phyloP scores from a whole-genome alignment of 2,113 vertebrate species.

The Crotalus tigris region DNA sequence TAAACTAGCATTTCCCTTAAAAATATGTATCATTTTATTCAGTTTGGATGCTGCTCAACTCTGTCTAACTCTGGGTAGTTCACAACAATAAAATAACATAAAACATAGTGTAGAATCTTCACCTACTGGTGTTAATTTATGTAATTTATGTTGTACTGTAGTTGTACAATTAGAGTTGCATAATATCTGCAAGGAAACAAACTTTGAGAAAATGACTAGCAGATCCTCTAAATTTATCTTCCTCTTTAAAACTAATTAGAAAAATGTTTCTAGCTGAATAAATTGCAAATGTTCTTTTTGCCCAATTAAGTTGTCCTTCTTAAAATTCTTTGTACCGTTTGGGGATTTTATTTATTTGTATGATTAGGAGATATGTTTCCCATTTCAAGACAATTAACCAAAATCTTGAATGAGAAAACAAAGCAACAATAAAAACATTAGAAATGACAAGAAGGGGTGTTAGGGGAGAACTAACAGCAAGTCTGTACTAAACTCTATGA shows the following conservation, averaged over 20 bases:
- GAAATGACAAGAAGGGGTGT: background rate
- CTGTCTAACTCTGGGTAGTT: background rate
- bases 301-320: background rate
- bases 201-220: background rate
- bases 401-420: background rate
- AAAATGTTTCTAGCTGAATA: background rate
- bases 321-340: background rate
- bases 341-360: constrained; percentile 22
- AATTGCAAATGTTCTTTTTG: constrained; percentile 9
- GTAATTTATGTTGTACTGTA: background rate
- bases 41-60: background rate
- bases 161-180: background rate
- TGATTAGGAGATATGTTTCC: background rate
- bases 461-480: background rate
- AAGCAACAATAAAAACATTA: background rate
- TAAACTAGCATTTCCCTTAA: background rate
- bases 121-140: background rate
- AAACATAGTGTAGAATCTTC: background rate
- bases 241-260: background rate
- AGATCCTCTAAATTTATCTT: background rate
- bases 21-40: background rate
- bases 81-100: background rate
- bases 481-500: background rate
- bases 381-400: background rate
- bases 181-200: background rate